Percentiles rank a stretch among this genome's conserved stretches.
Evolutionary conservation across 2,113 vertebrate species (phyloP).

Genomic region (Sialia sialis): DNA sequence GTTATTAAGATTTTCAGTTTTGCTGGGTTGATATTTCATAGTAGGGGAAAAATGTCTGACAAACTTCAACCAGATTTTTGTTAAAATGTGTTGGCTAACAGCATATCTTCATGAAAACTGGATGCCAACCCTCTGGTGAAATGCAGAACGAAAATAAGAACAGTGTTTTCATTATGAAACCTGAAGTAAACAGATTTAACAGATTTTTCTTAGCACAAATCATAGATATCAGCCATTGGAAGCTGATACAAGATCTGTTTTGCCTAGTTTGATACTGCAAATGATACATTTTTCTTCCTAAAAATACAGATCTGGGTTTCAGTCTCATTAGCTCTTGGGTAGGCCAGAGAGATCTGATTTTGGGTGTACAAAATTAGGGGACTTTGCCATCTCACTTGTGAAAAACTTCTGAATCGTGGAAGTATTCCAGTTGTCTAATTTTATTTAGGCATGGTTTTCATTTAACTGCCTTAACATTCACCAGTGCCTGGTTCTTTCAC

Average conservation of each 20-base stretch:
- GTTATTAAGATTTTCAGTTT: neutral
- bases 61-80: neutral
- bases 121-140: neutral
- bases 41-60: neutral
- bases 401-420: neutral
- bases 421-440: neutral
- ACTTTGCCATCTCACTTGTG: neutral
- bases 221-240: neutral
- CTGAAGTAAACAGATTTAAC: neutral
- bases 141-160: neutral
- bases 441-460: neutral
- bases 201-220: neutral
- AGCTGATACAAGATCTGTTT: neutral
- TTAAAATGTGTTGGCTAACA: neutral
- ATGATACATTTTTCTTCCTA: neutral
- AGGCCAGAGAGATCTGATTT: neutral
- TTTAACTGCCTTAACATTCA: neutral
- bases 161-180: neutral
- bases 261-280: neutral
- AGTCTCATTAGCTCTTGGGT: neutral
- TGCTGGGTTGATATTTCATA: neutral
- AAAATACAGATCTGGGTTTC: neutral
- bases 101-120: neutral
- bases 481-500: neutral
- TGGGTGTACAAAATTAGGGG: neutral